Conservation (phyloP, 92 coral and sea anemone species). For the Palythoa caribaeorum region DNA sequence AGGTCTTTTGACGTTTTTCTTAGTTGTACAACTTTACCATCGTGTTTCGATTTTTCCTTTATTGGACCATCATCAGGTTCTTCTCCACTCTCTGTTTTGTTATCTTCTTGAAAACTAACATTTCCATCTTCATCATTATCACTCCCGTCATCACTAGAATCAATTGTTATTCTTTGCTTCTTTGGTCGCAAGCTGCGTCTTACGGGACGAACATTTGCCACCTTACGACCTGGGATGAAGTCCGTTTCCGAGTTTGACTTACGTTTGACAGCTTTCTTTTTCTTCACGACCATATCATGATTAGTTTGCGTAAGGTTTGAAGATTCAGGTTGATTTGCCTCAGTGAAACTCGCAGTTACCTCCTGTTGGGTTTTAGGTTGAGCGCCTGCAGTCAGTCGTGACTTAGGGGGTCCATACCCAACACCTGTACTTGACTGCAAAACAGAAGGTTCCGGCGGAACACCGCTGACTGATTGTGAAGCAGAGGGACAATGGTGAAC, state of each 20-base stretch:
- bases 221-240: neutral
- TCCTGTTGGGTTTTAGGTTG: neutral
- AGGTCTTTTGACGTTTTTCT: neutral
- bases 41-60: neutral
- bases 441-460: neutral
- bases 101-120: neutral
- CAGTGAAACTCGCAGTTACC: neutral
- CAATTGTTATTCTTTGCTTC: conserved; percentile 16
- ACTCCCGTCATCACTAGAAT: conserved; percentile 23
- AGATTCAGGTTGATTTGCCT: neutral
- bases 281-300: neutral
- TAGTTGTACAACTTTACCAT: neutral
- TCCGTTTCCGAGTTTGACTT: neutral
- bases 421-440: neutral
- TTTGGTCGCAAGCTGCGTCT: conserved; percentile 33
- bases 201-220: neutral
- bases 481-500: conserved; percentile 28
- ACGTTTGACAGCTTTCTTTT: neutral
- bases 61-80: neutral
- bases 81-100: neutral
- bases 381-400: neutral
- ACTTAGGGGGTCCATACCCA: neutral
- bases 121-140: neutral
- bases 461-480: conserved; percentile 23
- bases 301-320: neutral